These are phyloP conservation scores for Champsocephalus esox DNA, from an alignment of 2,797 vertebrate species.

Conservation along the genomic window DNA sequence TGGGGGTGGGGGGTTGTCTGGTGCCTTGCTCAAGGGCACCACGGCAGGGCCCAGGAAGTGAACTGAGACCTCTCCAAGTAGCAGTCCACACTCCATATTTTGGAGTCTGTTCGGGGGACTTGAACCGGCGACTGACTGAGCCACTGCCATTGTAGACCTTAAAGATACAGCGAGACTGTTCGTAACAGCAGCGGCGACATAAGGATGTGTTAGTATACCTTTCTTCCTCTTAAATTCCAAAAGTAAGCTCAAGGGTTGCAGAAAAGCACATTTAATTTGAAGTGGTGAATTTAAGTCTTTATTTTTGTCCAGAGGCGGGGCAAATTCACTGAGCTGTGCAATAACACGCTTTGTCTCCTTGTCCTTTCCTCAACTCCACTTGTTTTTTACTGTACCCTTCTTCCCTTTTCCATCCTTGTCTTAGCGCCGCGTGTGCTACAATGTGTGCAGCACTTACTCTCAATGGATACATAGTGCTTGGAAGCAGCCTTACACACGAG, in stretches of 20 bases:
- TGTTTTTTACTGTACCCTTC: slow-evolving; percentile 26
- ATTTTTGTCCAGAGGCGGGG: slow-evolving; percentile 48
- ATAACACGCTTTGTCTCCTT: slow-evolving; percentile 45
- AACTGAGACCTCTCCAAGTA: too few relatives aligned
- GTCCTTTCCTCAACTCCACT: slow-evolving; percentile 41
- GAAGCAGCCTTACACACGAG: slow-evolving; percentile 56
- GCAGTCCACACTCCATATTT: too few relatives aligned
- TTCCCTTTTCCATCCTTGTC: slow-evolving; percentile 17
- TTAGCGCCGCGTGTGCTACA: slow-evolving; percentile 2
- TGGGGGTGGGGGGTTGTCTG: too few relatives aligned
- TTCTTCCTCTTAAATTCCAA: background rate
- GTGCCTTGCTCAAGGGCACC: too few relatives aligned
- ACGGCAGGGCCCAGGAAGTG: too few relatives aligned
- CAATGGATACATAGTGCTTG: slow-evolving; percentile 65
- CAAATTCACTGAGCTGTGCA: slow-evolving; percentile 44
- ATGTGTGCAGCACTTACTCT: slow-evolving; percentile 18
- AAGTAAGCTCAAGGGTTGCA: background rate
- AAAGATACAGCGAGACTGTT: background rate
- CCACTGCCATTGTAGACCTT: background rate
- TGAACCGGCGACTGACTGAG: too few relatives aligned
- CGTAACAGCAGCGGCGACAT: background rate
- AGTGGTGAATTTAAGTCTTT: slow-evolving; percentile 22
- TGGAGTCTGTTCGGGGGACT: too few relatives aligned
- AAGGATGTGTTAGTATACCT: background rate
- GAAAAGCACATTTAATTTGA: background rate